Base-by-base conservation (phyloP, 2,797 vertebrate species). In the Urophycis tenuis region DNA sequence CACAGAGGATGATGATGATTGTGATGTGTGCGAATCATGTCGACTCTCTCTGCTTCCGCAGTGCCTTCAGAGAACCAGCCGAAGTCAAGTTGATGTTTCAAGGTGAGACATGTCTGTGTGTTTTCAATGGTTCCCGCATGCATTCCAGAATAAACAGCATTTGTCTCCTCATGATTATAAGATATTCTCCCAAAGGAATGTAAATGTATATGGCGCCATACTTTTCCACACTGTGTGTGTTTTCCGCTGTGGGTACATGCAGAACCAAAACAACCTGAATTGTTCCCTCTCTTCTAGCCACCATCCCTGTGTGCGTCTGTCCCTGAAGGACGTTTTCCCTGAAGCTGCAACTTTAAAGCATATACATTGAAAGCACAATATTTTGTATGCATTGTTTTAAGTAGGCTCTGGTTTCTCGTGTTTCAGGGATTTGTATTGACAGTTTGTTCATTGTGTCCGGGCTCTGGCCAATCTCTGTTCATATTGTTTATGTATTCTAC, bases 61-160 rank as follows among this genome's bases (percentile, higher is more conserved):
- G 83, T 74, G 78, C 67, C 71, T 82, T 83, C 78, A 76, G 78
- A 85, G 79, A 82, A 85, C 79, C 78, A 86, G 80, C 83, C 83
- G 85, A 83, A 81, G 77, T 84, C 60, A 78, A 85, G 81, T 81
- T 83, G 76, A 76, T 85, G 78, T 82, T 82, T 83, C 77, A 45
- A 82, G 84, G 83, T 88, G 69, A 81, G 80, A n/a, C 80, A 49
- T 77, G 12, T 9, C 8, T 71, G 41, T 73, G n/a, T 5, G 30
- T 30, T 69, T 22, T 35, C 9, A 19, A 15, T 60, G 30, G 79
- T n/a, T n/a, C n/a, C 17, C 39, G 6, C 33, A 33, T 77, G 33
- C 70, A 3, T 22, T 3, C 5, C 5, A 32, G 69, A 32, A 19
- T 11, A 22, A 5, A 75, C 35, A 8, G 29, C n/a, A 8, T 83